Evolutionary conservation across 2,888 invertebrate genomes (phyloP).

Genomic region (Pristionchus entomophagus): DNA sequence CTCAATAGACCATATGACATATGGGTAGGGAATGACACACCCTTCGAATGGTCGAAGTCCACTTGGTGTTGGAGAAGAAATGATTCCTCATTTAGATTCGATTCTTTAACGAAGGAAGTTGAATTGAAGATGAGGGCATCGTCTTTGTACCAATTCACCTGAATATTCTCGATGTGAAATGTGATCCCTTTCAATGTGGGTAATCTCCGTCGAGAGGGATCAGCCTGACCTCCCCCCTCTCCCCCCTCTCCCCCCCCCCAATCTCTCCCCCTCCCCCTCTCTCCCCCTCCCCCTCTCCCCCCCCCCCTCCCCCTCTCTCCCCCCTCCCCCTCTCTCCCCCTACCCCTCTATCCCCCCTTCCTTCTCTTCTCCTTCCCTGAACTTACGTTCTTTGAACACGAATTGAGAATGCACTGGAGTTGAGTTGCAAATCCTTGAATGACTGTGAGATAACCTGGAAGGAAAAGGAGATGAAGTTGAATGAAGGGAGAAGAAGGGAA

Average conservation of each 20-base stretch:
- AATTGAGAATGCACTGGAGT: conserved; percentile 70
- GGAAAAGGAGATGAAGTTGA: neutral
- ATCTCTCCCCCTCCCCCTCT: no score
- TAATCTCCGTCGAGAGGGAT: no score
- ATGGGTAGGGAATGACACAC: conserved; percentile 31
- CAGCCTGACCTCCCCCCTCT: no score
- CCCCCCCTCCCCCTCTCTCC: neutral
- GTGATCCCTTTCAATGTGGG: neutral
- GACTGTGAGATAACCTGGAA: conserved; percentile 64
- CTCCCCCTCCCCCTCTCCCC: no score
- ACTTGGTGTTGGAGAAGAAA: conserved; percentile 67
- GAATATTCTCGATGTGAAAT: neutral
- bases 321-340: conserved; percentile 9
- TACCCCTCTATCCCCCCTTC: neutral
- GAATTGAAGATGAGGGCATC: conserved; percentile 70
- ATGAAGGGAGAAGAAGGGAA: neutral
- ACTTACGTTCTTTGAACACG: conserved; percentile 58
- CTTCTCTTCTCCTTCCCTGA: neutral
- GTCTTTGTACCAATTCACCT: conserved; percentile 73
- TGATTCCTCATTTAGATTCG: conserved; percentile 62
- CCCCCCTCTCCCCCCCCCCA: no score
- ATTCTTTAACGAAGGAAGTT: conserved; percentile 65
- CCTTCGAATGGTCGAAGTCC: conserved; percentile 61
- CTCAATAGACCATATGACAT: neutral
- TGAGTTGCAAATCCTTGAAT: conserved; percentile 73